phyloP scores from a whole-genome alignment of 2,888 invertebrate genomes.

The Homarus gammarus region DNA sequence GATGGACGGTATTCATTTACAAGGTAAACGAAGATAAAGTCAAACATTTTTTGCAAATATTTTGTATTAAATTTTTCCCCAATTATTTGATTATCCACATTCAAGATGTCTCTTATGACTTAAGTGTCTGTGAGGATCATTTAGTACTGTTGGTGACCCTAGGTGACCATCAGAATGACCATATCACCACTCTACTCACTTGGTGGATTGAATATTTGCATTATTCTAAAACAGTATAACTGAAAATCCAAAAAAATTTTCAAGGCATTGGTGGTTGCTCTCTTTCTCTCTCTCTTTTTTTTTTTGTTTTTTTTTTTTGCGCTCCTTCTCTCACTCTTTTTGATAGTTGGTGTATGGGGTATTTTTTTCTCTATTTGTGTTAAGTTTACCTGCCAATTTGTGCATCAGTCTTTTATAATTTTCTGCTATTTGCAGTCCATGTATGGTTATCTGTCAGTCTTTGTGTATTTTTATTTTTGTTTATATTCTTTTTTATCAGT shows the following conservation, averaged over 20 bases:
- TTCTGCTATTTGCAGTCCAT: too few relatives aligned
- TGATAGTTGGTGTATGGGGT: too few relatives aligned
- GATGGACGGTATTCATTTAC: not conserved
- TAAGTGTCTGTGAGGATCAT: not conserved
- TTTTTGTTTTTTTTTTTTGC: not conserved
- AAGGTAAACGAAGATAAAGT: slow-evolving; percentile 1
- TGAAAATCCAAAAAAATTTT: not conserved
- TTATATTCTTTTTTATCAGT: too few relatives aligned
- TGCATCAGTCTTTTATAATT: too few relatives aligned
- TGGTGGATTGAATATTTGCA: too few relatives aligned
- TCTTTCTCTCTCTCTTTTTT: not conserved
- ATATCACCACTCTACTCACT: not conserved
- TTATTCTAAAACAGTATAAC: not conserved
- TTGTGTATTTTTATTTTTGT: too few relatives aligned
- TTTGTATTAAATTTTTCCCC: too few relatives aligned
- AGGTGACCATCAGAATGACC: not conserved
- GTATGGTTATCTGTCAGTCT: too few relatives aligned
- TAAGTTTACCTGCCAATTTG: too few relatives aligned
- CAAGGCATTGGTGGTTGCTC: slow-evolving; percentile 5
- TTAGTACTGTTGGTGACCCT: not conserved
- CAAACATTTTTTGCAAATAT: not conserved
- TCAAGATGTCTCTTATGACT: too few relatives aligned
- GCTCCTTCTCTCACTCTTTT: not conserved
- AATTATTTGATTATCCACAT: too few relatives aligned
- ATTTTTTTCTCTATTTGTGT: too few relatives aligned